Base-by-base conservation (phyloP, 2,888 invertebrate species). In the Hoplodrina blanda region DNA sequence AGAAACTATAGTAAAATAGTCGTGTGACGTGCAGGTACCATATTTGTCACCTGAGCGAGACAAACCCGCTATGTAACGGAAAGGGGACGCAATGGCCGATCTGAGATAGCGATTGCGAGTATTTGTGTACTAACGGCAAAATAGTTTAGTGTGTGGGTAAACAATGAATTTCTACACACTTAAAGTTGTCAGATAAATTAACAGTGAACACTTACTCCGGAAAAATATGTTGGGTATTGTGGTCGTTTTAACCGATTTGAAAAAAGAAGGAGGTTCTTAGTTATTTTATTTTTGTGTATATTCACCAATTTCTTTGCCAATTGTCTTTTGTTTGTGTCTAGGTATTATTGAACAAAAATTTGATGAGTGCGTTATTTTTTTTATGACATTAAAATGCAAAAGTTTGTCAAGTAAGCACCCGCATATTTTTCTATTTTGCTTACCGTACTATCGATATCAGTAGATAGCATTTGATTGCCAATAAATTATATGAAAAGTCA, bases 51-150 rank as follows among this genome's bases (percentile, higher is more conserved):
- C 78, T 82, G 65, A 73, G 73, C 66, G 75, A 78, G 78, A 78
- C 59, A 62, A 62, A 57, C 56, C 89, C 89, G 88, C 88, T 89
- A 88, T 86, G 53, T 88, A 87, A 87, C 88, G 87, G 88, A 77
- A 73, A 81, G 66, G 75, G 62, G 76, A 71, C 69, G 66, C 69
- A 73, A 78, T 78, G 60, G 65, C 61, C 66, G 70, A 74, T 80
- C 69, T 61, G n/a, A 62, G 66, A 75, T 78, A 57, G 67, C 52
- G 50, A 61, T 1, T 68, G 62, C 49, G 25, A 50, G 50, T 66
- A 53, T 61, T 70, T 53, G 46, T 71, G 71, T 75, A 77, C 72
- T 44, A 25, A 57, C 13, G 13, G 50, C 72, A 71, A 6, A 78
- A 77, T 5, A 57, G n/a, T 50, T 64, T 11, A 19, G 19, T 44